Percentiles rank a stretch among this genome's conserved stretches.
Conservation (phyloP, 2,797 vertebrate genomes). For the Iguana delicatissima region DNA sequence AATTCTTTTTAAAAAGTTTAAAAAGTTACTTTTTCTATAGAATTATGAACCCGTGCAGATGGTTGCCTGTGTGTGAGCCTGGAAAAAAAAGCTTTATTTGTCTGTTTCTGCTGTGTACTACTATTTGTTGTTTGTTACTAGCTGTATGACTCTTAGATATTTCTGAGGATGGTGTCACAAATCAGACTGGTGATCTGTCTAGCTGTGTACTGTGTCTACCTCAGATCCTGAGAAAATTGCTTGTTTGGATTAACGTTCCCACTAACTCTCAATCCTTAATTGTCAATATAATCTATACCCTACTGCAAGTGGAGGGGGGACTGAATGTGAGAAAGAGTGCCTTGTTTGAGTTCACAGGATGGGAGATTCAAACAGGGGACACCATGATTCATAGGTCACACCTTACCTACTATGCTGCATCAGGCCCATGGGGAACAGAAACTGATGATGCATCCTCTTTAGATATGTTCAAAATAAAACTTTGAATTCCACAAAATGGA, state of each 20-base stretch:
- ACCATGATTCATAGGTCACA: background rate
- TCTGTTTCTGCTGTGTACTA: background rate
- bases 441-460: no score
- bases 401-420: background rate
- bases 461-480: no score
- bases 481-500: no score
- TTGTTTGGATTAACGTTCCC: no score
- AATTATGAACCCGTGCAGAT: background rate
- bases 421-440: background rate
- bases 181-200: background rate
- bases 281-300: no score
- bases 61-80: background rate
- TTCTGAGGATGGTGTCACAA: background rate
- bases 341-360: background rate
- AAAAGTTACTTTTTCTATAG: background rate
- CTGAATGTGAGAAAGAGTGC: background rate
- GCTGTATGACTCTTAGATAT: background rate
- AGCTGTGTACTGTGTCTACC: background rate
- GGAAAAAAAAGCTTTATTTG: background rate
- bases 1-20: conserved; percentile 18
- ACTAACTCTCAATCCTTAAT: no score
- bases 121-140: background rate
- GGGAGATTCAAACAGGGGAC: background rate
- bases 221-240: background rate
- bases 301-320: no score